phyloP scores from a whole-genome alignment of 1,140 invertebrate genomes.

The Thaumetopoea pityocampa region DNA sequence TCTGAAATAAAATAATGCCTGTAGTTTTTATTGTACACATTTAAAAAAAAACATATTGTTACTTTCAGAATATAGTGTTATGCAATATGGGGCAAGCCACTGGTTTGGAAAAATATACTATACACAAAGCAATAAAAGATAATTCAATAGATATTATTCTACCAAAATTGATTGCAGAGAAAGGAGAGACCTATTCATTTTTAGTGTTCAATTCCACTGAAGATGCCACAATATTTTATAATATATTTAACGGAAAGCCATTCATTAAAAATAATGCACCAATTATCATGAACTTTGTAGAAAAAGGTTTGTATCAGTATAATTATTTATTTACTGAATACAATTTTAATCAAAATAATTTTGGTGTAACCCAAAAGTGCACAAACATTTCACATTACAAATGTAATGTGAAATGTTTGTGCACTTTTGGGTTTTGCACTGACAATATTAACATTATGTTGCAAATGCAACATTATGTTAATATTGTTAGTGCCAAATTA shows the following conservation, averaged over 20 bases:
- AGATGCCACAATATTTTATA: slow-evolving; percentile 38
- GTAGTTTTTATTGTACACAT: background rate
- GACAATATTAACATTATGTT: too few species aligned
- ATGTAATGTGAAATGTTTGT: too few species aligned
- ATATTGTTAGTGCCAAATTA: too few species aligned
- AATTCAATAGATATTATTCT: slow-evolving; percentile 21
- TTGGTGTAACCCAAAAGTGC: too few species aligned
- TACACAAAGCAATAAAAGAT: slow-evolving; percentile 30
- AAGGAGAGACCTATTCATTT: slow-evolving; percentile 56
- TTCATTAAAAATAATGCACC: slow-evolving; percentile 29
- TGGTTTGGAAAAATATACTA: slow-evolving; percentile 41
- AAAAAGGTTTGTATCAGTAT: slow-evolving; percentile 36
- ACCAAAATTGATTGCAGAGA: slow-evolving; percentile 51
- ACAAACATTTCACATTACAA: too few species aligned
- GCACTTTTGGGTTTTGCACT: too few species aligned
- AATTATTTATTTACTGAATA: too few species aligned
- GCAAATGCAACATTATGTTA: too few species aligned
- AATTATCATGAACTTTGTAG: slow-evolving; percentile 57
- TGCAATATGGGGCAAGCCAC: slow-evolving; percentile 66
- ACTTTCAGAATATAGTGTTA: slow-evolving; percentile 59
- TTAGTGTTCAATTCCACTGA: slow-evolving; percentile 38
- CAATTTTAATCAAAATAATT: too few species aligned
- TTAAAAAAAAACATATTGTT: background rate
- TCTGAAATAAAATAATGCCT: background rate
- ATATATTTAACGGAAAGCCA: slow-evolving; percentile 42